Evolutionary conservation across 2,113 vertebrate genomes (phyloP), one percentile per base, ranked within the genome.

Genomic region (Amblyopsis rosae): DNA sequence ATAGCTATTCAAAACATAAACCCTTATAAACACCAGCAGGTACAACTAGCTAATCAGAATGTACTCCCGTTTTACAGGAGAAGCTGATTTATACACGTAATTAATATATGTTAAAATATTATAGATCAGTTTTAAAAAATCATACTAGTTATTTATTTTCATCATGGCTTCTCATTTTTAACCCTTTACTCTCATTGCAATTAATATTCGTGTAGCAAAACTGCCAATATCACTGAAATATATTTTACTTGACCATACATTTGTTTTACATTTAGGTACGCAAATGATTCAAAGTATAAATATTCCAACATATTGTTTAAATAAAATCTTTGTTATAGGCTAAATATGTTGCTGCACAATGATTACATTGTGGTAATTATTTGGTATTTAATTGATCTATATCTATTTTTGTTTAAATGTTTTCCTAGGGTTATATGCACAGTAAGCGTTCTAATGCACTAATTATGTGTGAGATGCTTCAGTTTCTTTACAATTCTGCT

Each of bases 31-130:
- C 83, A 88, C 73, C 84, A 72, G 84, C 75, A 85, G 75, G 73
- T 88, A 91, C 85, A 82, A 71, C 81, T 92, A 92, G 84, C 83
- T 77, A 80, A 83, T 88, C 87, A 87, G 89, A 82, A 64, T 83
- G 90, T 91, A 90, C 90, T 92, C 89, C 89, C 76, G 72, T 93
- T 93, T 92, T 91, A 93, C 86, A 92, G 90, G 90, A 91, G 91
- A 90, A 75, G 89, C 89, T 91, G 88, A 88, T 82, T 77, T 87
- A 81, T 75, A 87, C 86, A 89, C 73, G 83, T 80, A 88, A 90
- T 89, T 93, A 92, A 93, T 92, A 92, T 93, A 90, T 91, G 78
- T 89, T 88, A 86, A 89, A 80, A 87, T 89, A 86, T 89, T 89
- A 81, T 86, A 87, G 88, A 88, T 73, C 75, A 66, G 89, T 91